Evolutionary conservation across 2,113 vertebrate species (phyloP).

Genomic region (Zosterops lateralis): DNA sequence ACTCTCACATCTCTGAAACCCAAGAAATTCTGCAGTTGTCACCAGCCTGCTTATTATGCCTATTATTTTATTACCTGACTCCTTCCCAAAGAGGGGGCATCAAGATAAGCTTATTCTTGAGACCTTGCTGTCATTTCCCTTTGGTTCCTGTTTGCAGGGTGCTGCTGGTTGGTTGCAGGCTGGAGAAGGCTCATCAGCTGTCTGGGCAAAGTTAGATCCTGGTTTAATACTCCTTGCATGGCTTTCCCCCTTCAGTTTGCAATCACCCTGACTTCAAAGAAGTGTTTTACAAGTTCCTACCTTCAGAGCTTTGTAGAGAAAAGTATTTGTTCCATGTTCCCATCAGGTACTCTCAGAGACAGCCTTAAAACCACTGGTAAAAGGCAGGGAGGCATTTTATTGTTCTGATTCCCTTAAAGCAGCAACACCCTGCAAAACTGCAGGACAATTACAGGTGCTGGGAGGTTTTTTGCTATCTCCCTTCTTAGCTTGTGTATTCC

Average conservation of each 20-base stretch:
- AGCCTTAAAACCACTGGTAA: background rate
- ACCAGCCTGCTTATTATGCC: background rate
- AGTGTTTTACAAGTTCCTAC: background rate
- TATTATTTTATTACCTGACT: constrained; percentile 7
- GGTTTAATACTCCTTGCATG: background rate
- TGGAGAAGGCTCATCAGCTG: constrained; percentile 21
- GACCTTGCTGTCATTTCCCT: background rate
- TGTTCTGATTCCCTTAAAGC: background rate
- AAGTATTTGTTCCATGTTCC: background rate
- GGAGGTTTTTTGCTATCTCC: background rate
- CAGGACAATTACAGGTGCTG: background rate
- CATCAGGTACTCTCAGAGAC: background rate
- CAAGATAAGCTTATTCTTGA: background rate
- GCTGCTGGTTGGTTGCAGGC: background rate
- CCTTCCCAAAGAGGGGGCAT: background rate
- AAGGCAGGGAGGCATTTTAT: background rate
- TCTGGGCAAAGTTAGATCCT: background rate
- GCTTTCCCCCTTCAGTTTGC: background rate
- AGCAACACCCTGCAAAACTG: background rate
- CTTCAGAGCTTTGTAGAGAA: background rate
- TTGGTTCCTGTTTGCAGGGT: background rate
- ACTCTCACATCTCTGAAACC: background rate
- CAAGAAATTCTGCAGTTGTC: background rate
- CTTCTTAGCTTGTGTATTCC: background rate
- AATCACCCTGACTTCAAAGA: background rate